Conservation (phyloP, 2,113 vertebrate species). For the Rhegmatorhina hoffmannsi region DNA sequence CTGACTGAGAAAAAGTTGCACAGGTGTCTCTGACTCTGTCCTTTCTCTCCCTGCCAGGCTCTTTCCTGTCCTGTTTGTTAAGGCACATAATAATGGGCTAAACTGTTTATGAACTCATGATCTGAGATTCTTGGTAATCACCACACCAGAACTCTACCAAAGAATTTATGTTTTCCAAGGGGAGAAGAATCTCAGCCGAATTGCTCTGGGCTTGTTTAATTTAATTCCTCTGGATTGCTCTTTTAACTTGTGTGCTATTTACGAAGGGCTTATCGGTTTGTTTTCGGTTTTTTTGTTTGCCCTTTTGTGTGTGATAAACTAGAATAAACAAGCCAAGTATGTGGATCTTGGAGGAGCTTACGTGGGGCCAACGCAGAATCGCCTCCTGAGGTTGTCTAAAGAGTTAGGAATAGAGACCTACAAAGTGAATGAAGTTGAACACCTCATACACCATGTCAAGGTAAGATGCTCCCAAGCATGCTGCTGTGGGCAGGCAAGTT, state of each 20-base stretch:
- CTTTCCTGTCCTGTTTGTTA: not conserved
- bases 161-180: not conserved
- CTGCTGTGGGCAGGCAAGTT: not conserved
- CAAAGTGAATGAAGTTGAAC: constrained; percentile 93
- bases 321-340: constrained; percentile 94
- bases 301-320: constrained; percentile 15
- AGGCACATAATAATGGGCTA: not conserved
- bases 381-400: constrained; percentile 88
- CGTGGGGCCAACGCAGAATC: constrained; percentile 95
- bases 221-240: not conserved
- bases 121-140: not conserved
- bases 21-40: not conserved
- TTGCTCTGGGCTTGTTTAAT: not conserved
- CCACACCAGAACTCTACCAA: not conserved
- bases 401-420: constrained; percentile 91
- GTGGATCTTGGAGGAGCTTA: constrained; percentile 97
- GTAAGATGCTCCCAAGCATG: constrained; percentile 73
- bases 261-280: not conserved
- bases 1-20: not conserved
- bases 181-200: not conserved
- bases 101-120: not conserved
- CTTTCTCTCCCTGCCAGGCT: not conserved
- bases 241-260: constrained; percentile 2
- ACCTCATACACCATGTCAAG: constrained; percentile 86
- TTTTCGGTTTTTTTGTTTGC: not conserved